phyloP scores from a whole-genome alignment of 2,113 vertebrate genomes.

The Serilophus lunatus region DNA sequence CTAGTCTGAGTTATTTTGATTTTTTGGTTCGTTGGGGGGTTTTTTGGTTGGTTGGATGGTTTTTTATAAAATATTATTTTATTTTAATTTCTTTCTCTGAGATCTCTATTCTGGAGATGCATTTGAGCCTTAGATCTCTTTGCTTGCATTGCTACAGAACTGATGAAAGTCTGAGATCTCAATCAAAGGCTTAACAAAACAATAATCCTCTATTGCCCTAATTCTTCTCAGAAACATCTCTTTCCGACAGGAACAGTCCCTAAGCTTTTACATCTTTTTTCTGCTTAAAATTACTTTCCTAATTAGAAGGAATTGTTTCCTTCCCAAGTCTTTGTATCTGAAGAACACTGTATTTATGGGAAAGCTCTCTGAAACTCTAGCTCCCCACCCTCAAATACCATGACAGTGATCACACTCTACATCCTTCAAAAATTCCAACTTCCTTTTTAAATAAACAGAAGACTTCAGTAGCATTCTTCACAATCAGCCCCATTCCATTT shows the following conservation, averaged over 20 bases:
- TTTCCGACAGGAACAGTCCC: conserved; percentile 57
- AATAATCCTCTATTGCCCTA: conserved; percentile 73
- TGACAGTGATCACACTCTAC: neutral
- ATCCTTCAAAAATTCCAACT: neutral
- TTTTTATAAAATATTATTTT: neutral
- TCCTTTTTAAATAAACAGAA: neutral
- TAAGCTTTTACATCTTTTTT: conserved; percentile 66
- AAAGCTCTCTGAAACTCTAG: neutral
- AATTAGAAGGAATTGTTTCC: conserved; percentile 71
- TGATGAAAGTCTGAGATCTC: conserved; percentile 71
- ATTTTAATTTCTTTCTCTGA: conserved; percentile 21
- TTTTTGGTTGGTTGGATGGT: neutral
- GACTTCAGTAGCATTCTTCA: neutral
- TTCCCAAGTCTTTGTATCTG: conserved; percentile 4
- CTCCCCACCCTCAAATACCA: neutral
- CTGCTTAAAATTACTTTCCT: conserved; percentile 66
- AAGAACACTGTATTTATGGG: conserved; percentile 9
- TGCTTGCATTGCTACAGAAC: conserved; percentile 41
- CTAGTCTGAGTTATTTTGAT: neutral
- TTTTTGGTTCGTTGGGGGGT: too few species aligned
- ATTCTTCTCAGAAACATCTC: conserved; percentile 70
- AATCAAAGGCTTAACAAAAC: conserved; percentile 75
- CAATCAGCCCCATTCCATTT: neutral
- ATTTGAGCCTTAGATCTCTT: conserved; percentile 20
- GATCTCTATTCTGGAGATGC: conserved; percentile 3